These are phyloP conservation scores for Psammodynastes pulverulentus DNA, from an alignment of 2,113 vertebrate species.

Conservation along the genomic window DNA sequence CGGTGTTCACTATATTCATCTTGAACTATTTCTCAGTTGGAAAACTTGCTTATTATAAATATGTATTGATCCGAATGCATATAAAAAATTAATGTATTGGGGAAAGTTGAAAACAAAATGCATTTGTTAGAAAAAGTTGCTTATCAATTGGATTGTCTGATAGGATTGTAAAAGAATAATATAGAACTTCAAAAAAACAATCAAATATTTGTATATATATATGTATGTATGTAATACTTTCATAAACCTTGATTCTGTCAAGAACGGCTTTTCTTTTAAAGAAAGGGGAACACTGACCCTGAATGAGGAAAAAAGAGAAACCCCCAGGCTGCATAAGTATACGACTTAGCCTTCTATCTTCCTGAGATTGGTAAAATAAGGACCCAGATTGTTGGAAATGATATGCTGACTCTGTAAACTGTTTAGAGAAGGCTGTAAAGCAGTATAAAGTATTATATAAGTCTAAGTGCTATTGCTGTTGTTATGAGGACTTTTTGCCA, in stretches of 20 bases:
- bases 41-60: not conserved
- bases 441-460: not conserved
- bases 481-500: too few species aligned
- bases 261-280: not conserved
- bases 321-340: not conserved
- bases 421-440: not conserved
- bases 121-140: not conserved
- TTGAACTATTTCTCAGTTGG: not conserved
- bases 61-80: not conserved
- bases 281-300: not conserved
- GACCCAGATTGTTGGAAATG: not conserved
- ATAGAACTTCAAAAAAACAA: not conserved
- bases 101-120: not conserved
- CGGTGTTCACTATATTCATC: not conserved
- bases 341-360: not conserved
- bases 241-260: not conserved
- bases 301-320: not conserved
- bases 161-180: not conserved
- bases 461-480: not conserved
- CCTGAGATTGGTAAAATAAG: not conserved
- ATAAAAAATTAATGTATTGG: not conserved
- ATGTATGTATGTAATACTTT: not conserved
- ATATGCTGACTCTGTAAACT: not conserved
- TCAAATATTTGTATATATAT: not conserved
- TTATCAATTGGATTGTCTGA: not conserved